Base-by-base conservation (phyloP, 1,140 invertebrate genomes). In the Drosophila aff. region DNA sequence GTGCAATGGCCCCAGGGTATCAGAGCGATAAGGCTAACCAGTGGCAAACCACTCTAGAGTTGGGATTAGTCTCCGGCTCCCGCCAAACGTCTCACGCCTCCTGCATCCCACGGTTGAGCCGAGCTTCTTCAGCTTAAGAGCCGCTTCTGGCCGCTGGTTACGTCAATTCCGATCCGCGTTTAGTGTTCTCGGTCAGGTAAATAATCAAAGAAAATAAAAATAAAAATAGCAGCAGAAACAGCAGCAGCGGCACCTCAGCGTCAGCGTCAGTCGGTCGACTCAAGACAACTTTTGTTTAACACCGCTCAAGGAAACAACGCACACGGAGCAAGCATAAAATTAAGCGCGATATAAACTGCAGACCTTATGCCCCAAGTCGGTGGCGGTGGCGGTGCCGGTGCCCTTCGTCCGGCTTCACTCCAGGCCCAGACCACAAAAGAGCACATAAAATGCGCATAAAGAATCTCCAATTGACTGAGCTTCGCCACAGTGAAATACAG, bases 401-500 rank as follows among this genome's bases (percentile, higher is more conserved):
- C 77, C 76, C 81, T 73, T 74, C 66, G 60, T 55, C 65, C 63
- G 53, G 41, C 49, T 55, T 53, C 41, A 49, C 46, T 66, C 36
- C 46, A 57, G 74, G 41, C 44, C 40, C 50, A 43, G 69, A 62
- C 69, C 57, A 64, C 72, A 72, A 66, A 74, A 69, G 77, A 81
- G 63, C 75, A 43, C 77, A 74, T 84, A 69, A 78, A 79, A 74
- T 49, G 63, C 80, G 72, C 84, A 87, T 89, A 87, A 87, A 89
- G 84, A 87, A 87, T 87, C 84, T 84, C 73, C 84, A 87, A 89
- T 87, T 87, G 81, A 77, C 50, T 59, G 76, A 49, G 46, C 53
- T 33, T 41, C 53, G n/a, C n/a, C 33, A 23, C 31, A 28, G 47
- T 71, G 36, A n/a, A 7, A 11, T 38, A 33, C 62, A 71, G 66